Evolutionary conservation across 2,888 invertebrate species (phyloP).

Genomic region (Metacarcinus magister): DNA sequence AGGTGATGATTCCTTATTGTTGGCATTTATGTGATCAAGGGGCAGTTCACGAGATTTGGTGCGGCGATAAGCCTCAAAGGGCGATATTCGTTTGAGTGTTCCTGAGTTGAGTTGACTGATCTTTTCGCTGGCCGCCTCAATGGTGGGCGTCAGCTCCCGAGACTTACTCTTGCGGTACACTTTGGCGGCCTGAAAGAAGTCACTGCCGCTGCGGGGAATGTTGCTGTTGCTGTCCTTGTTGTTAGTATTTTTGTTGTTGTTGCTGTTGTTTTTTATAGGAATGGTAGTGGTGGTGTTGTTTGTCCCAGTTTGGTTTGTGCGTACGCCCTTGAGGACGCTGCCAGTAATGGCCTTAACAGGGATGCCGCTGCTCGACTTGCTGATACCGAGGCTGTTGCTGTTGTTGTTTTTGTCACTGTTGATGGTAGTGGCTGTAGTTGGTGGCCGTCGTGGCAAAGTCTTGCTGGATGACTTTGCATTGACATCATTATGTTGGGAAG

Average conservation of each 20-base stretch:
- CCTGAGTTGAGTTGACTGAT: slow-evolving; percentile 78
- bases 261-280: background rate
- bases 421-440: background rate
- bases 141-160: slow-evolving; percentile 77
- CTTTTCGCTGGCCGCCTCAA: slow-evolving; percentile 81
- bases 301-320: background rate
- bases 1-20: slow-evolving; percentile 31
- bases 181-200: slow-evolving; percentile 57
- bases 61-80: slow-evolving; percentile 81
- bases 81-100: slow-evolving; percentile 80
- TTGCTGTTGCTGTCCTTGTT: slow-evolving; percentile 5
- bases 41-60: slow-evolving; percentile 79
- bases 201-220: slow-evolving; percentile 37
- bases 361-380: slow-evolving; percentile 71
- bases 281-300: background rate
- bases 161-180: slow-evolving; percentile 79
- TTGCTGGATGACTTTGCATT: background rate
- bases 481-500: background rate
- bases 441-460: background rate
- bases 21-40: slow-evolving; percentile 19
- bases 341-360: slow-evolving; percentile 65
- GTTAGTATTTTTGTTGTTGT: background rate
- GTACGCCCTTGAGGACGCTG: background rate
- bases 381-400: slow-evolving; percentile 62
- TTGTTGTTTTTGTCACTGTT: slow-evolving; percentile 60